Conservation (phyloP, 2,113 vertebrate species). For the Phalacrocorax carbo region DNA sequence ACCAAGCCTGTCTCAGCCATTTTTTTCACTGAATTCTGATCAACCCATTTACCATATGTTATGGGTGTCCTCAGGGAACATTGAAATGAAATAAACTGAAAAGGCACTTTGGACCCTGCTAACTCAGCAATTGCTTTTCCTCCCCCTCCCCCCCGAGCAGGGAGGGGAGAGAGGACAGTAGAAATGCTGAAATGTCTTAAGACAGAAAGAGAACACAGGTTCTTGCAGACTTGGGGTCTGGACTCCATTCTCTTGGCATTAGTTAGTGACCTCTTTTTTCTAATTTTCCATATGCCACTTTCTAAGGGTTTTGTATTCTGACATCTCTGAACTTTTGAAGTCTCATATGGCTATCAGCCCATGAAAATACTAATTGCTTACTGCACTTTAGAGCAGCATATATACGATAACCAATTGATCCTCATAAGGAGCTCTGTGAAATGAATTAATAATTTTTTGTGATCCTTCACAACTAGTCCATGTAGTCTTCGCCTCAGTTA, state of each 20-base stretch:
- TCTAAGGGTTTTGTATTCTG: not conserved
- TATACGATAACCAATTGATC: not conserved
- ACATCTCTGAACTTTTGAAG: not conserved
- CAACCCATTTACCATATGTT: conserved; percentile 37
- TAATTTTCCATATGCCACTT: not conserved
- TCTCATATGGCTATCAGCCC: not conserved
- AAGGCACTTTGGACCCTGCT: conserved; percentile 9
- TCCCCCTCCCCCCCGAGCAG: not conserved
- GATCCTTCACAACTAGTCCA: not conserved
- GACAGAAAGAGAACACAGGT: not conserved
- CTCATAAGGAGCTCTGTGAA: not conserved
- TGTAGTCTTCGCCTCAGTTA: not conserved
- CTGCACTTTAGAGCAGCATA: not conserved
- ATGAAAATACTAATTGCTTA: not conserved
- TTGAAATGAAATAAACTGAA: conserved; percentile 20
- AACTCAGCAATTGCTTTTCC: not conserved
- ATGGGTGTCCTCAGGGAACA: conserved; percentile 19
- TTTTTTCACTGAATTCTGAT: conserved; percentile 38
- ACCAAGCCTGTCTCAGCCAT: not conserved
- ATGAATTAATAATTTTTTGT: not conserved
- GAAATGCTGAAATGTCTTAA: not conserved
- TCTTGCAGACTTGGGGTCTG: not conserved
- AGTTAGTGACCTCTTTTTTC: not conserved
- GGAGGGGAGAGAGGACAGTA: not conserved
- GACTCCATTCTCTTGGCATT: not conserved